Evolutionary conservation across 2,113 vertebrate species (phyloP).

Genomic region (Baryphthengus martii): DNA sequence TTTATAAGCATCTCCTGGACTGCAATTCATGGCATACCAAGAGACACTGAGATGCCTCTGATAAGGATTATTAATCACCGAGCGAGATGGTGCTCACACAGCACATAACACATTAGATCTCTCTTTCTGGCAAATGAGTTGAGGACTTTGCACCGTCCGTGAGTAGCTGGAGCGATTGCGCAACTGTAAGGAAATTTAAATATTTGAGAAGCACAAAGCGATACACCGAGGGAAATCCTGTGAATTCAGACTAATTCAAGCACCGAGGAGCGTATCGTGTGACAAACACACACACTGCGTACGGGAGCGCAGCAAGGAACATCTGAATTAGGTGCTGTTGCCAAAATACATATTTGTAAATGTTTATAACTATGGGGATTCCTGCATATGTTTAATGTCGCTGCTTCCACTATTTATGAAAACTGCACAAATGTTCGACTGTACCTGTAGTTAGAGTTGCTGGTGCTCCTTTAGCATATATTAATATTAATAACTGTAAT

Average conservation of each 20-base stretch:
- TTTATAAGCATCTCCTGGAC: neutral
- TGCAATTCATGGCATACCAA: neutral
- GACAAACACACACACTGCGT: neutral
- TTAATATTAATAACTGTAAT: conserved; percentile 20
- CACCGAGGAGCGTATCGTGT: neutral
- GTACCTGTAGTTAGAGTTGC: conserved; percentile 39
- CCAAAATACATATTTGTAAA: conserved; percentile 56
- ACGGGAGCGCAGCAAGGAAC: neutral
- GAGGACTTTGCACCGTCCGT: accelerated
- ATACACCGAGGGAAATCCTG: neutral
- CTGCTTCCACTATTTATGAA: conserved; percentile 33
- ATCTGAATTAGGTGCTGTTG: conserved; percentile 23
- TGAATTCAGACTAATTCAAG: neutral
- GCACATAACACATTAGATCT: neutral
- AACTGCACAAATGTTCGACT: conserved; percentile 47
- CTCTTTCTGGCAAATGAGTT: neutral
- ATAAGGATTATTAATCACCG: neutral
- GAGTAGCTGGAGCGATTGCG: neutral
- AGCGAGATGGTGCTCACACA: neutral
- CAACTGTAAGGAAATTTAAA: neutral
- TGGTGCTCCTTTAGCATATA: neutral
- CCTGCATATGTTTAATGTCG: conserved; percentile 57
- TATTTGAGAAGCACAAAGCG: neutral
- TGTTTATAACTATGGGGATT: conserved; percentile 57
- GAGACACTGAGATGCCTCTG: neutral